Conservation (phyloP, 2,797 vertebrate species). For the Smutsia temminckii region DNA sequence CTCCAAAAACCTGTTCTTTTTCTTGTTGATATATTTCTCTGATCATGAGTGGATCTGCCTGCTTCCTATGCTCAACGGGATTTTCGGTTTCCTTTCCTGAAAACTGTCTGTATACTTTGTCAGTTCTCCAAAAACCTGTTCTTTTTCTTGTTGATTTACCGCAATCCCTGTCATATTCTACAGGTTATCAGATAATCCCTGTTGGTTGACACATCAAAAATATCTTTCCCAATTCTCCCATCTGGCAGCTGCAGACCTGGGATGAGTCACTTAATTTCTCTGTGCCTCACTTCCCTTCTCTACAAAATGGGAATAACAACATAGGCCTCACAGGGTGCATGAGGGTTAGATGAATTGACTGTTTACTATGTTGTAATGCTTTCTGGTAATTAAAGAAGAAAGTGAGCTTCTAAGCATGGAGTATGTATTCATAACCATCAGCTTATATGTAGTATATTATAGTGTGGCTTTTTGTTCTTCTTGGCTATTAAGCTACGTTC, state of each 20-base stretch:
- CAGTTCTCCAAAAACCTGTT: not conserved
- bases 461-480: not conserved
- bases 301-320: not conserved
- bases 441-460: not conserved
- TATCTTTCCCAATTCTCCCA: not conserved
- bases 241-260: not conserved
- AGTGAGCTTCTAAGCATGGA: not conserved
- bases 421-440: not conserved
- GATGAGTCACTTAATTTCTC: not conserved
- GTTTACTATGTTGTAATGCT: not conserved
- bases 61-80: not conserved
- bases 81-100: not conserved
- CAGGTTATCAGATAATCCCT: not conserved
- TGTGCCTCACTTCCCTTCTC: not conserved
- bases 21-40: no score
- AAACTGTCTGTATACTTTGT: not conserved
- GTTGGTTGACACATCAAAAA: not conserved
- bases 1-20: not conserved
- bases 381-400: not conserved
- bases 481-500: not conserved
- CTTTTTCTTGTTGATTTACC: not conserved
- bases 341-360: not conserved
- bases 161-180: no score
- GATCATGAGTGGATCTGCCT: not conserved
- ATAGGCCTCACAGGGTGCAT: rapidly evolving